Base-by-base conservation (phyloP, 2,797 vertebrate genomes). In the Serranus cabrilla region DNA sequence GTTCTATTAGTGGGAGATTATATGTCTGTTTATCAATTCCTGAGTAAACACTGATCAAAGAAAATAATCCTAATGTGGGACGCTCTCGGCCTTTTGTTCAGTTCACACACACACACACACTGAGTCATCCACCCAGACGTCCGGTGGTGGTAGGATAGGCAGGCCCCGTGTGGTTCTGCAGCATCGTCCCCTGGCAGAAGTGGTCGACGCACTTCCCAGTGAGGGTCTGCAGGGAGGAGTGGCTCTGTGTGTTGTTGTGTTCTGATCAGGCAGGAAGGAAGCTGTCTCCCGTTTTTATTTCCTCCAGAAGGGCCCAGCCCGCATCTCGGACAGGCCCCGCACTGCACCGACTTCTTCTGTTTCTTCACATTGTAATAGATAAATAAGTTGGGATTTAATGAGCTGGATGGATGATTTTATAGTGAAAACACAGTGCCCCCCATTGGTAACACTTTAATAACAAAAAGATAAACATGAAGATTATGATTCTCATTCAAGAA, bases 211-310 rank as follows among this genome's bases (percentile, higher is more conserved):
- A 9, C 71, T 83, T 78, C 86, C 78, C 43, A 14, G 74, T 84
- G 72, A 31, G 57, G 64, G 64, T 82, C 64, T 78, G 56, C 63
- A 82, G 60, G 74, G 73, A 80, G 74, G 77, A 78, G 79, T 67
- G 50, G 69, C 42, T 52, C 71, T 49, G 57, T 57, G 71, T 73
- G 84, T 87, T 92, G 74, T 85, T 91, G 82, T 92, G 93, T 92
- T 87, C 87, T 93, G 93, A 95, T 94, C 91, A 90, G 88, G 84
- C 93, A 96, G 97, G 96, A 98, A 98, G 97, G 97, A 98, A 98
- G 87, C 91, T 71, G 96, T 97, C 97, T 97, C 95, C 96, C 93
- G 57, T 95, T 96, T 96, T 96, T 94, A 97, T 97, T 97, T 97
- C 96, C 96, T 93, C 91, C 91, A 92, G 95, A 94, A 95, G 94